Conservation (phyloP, 2,113 vertebrate genomes). For the Tenebrosternarchus preto region DNA sequence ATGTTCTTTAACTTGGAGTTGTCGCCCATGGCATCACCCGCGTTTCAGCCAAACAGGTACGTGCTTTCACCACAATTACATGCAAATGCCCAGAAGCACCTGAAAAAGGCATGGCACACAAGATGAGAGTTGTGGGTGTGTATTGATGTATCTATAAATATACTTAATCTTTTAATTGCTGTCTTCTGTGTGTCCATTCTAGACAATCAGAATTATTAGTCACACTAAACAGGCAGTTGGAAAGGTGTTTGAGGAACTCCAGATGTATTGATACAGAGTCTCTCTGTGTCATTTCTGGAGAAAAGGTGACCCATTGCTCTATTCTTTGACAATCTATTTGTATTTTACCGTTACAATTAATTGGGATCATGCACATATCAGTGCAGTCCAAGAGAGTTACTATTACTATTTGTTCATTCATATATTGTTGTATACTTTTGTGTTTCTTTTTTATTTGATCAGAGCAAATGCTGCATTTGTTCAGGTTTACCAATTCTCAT, state of each 20-base stretch:
- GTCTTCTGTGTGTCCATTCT: slow-evolving; percentile 50
- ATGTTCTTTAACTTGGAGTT: slow-evolving; percentile 94
- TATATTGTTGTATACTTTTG: too few relatives aligned
- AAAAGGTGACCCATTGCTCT: slow-evolving; percentile 79
- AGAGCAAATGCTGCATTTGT: too few relatives aligned
- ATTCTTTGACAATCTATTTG: not conserved
- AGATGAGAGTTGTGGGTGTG: too few relatives aligned
- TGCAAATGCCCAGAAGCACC: not conserved
- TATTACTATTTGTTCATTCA: too few relatives aligned
- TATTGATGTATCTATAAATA: not conserved
- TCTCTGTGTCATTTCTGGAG: slow-evolving; percentile 92
- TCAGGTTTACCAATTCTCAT: too few relatives aligned
- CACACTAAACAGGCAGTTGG: slow-evolving; percentile 89
- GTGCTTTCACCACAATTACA: not conserved
- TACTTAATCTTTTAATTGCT: not conserved
- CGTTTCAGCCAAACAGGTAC: slow-evolving; percentile 91
- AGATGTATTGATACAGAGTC: slow-evolving; percentile 96
- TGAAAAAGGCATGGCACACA: not conserved
- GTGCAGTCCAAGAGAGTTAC: too few relatives aligned
- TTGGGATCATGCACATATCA: not conserved
- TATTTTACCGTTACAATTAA: not conserved
- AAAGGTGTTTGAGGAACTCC: slow-evolving; percentile 92
- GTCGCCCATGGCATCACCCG: slow-evolving; percentile 92
- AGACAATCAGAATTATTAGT: slow-evolving; percentile 92
- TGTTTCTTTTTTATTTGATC: too few relatives aligned